These are phyloP conservation scores for Drosophila parvula DNA, from an alignment of 1,140 invertebrate genomes.

Conservation along the genomic window DNA sequence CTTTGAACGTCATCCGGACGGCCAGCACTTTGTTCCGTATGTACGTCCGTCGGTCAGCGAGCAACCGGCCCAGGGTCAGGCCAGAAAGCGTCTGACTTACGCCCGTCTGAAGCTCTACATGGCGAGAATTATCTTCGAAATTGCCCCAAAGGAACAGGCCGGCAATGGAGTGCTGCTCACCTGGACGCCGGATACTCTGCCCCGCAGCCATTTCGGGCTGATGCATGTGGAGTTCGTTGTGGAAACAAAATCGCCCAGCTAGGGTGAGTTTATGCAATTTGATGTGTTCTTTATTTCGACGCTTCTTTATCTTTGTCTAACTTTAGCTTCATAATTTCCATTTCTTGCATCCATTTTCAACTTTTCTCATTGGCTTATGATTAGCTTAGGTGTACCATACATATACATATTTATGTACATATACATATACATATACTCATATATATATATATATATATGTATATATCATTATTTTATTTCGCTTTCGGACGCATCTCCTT, in stretches of 20 bases:
- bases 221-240: conserved; percentile 68
- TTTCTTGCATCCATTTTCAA: conserved; percentile 53
- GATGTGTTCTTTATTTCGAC: conserved; percentile 73
- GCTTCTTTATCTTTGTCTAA: conserved; percentile 64
- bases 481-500: conserved; percentile 23
- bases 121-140: conserved; percentile 51
- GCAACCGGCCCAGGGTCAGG: not conserved
- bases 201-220: conserved; percentile 70
- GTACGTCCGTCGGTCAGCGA: conserved; percentile 20
- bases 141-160: conserved; percentile 23
- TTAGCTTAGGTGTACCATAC: conserved; percentile 72
- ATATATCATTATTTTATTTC: conserved; percentile 49
- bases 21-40: conserved; percentile 54
- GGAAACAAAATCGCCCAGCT: conserved; percentile 44
- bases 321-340: conserved; percentile 19
- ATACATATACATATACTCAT: conserved; percentile 50
- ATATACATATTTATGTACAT: conserved; percentile 56
- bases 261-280: conserved; percentile 40
- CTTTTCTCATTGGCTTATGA: conserved; percentile 69
- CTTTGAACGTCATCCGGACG: conserved; percentile 55
- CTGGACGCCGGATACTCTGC: conserved; percentile 70
- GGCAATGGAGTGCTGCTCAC: conserved; percentile 62
- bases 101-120: conserved; percentile 54
- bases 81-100: conserved; percentile 52
- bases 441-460: conserved; percentile 39